Evolutionary conservation across 1,140 invertebrate genomes (phyloP), one percentile per base, ranked within the genome.

Genomic region (Hermatobates lingyangjiaoensis): DNA sequence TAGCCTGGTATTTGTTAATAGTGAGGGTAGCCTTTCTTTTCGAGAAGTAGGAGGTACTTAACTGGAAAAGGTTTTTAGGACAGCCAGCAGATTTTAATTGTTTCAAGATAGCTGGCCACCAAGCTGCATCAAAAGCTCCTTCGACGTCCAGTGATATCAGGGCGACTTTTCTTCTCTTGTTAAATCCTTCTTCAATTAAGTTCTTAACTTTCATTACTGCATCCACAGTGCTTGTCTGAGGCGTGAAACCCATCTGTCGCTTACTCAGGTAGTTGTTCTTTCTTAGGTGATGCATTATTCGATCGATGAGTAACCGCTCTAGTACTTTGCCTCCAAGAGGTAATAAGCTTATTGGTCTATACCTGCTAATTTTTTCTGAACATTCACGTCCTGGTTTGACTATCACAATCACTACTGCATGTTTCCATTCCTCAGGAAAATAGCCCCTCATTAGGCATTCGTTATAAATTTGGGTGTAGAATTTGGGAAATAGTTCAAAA

Each of bases 281-380:
- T 3, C 1, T 2, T 18, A 27, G 46, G 23, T 21, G 24, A 48
- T 48, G 46, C 24, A 48, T 21, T 3, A 48, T 48, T 28, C 46
- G 2, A 24, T 48, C 46, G 4, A 48, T 48, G 15, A 48, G n/a
- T 1, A 48, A 27, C 24, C 46, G 27, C 25, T 48, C 46, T 21
- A 48, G 23, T 48, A 18, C 12, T 48, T 48, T 48, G 10, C n/a
- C 46, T 10, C n/a, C n/a, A 28, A 18, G n/a, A n/a, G 46, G 26
- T 12, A 48, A 27, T 27, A 48, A 48, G 24, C 46, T 48, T 21
- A 48, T 48, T 5, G 46, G 46, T 27, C 46, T 26, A n/a, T 48
- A 48, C 23, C 28, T 48, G 2, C 2, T 2, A 15, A 24, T 7
- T 2, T 14, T 48, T 48, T 14, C 20, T 12, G 7, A 5, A 12